Conservation (phyloP, 2,113 vertebrate genomes). For the Seriola quinqueradiata region DNA sequence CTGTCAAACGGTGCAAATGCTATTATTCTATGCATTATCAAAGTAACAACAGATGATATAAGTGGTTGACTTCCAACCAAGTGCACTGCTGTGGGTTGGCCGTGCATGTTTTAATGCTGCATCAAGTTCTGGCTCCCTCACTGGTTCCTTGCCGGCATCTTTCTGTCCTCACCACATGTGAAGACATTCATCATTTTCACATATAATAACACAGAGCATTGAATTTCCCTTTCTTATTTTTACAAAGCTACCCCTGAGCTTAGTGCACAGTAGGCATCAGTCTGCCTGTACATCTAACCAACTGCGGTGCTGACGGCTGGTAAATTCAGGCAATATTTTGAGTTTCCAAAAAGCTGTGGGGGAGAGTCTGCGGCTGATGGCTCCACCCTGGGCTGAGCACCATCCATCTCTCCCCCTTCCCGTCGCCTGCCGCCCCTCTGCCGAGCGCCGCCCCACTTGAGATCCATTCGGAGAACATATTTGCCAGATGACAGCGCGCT, state of each 20-base stretch:
- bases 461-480: constrained; percentile 77
- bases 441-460: constrained; percentile 68
- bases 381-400: constrained; percentile 75
- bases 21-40: constrained; percentile 73
- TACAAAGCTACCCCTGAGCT: constrained; percentile 42
- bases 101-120: constrained; percentile 14
- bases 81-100: constrained; percentile 8
- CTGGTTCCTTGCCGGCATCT: constrained; percentile 36
- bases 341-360: constrained; percentile 61
- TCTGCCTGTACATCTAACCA: constrained; percentile 45
- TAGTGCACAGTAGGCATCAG: constrained; percentile 60
- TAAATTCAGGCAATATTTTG: constrained; percentile 62
- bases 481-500: constrained; percentile 74
- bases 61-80: constrained; percentile 49
- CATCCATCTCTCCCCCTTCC: constrained; percentile 74
- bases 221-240: constrained; percentile 59
- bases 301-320: constrained; percentile 53
- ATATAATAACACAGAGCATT: constrained; percentile 65
- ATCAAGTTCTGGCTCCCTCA: constrained; percentile 16
- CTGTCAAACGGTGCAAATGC: constrained; percentile 54
- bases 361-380: constrained; percentile 69
- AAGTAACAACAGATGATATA: constrained; percentile 70
- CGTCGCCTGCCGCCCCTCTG: constrained; percentile 52
- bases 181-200: constrained; percentile 64
- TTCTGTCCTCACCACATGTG: constrained; percentile 53